Conservation (phyloP, 1,140 invertebrate species). For the Nautilus pompilius region DNA sequence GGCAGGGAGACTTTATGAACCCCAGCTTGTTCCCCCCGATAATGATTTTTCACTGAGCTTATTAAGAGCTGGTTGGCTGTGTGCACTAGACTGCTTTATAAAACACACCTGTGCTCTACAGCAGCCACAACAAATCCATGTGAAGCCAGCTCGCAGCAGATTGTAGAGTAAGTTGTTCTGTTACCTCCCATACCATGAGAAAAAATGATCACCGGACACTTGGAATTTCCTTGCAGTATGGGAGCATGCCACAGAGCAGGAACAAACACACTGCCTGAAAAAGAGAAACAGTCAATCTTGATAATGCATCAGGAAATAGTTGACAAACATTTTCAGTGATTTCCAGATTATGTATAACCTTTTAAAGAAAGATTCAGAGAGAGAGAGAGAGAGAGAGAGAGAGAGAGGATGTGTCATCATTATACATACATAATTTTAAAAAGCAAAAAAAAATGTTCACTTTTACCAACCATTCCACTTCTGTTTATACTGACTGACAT, state of each 20-base stretch:
- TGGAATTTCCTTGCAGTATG: conserved; percentile 31
- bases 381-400: no score
- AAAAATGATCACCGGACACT: conserved; percentile 65
- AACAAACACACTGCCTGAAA: conserved; percentile 56
- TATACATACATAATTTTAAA: neutral
- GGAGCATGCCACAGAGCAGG: conserved; percentile 61
- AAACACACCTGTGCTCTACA: conserved; percentile 68
- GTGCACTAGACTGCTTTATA: no score
- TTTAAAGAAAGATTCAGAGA: no score
- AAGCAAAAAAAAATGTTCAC: neutral
- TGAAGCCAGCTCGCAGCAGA: conserved; percentile 65
- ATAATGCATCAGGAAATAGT: neutral
- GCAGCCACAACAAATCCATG: conserved; percentile 67
- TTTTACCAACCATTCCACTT: neutral
- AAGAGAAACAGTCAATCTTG: no score
- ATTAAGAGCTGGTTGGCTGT: no score
- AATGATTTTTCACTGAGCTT: no score
- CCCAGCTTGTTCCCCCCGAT: no score
- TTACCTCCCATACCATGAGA: conserved; percentile 68
- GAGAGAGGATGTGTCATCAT: neutral
- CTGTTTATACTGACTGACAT: no score
- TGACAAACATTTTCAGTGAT: neutral
- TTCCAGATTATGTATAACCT: no score
- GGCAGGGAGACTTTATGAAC: no score
- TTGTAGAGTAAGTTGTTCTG: conserved; percentile 63